Percentiles rank a stretch among this genome's conserved stretches.
Conservation (phyloP, 2,797 vertebrate genomes). For the Clarias pachynema region DNA sequence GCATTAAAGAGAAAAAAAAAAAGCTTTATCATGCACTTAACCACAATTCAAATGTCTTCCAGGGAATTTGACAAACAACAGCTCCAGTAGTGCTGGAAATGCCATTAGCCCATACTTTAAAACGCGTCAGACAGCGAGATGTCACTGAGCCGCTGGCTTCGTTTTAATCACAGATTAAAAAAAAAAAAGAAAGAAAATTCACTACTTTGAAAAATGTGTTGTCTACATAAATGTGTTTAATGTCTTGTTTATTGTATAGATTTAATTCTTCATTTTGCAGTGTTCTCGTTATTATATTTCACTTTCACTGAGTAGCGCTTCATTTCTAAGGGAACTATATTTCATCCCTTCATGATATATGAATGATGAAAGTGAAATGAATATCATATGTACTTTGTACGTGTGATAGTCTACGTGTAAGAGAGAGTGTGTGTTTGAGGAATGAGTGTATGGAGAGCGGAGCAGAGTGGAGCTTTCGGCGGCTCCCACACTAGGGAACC, state of each 20-base stretch:
- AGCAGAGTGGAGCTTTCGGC: neutral
- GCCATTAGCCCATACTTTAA: neutral
- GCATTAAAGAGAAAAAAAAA: neutral
- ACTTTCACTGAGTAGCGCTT: neutral
- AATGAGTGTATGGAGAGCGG: neutral
- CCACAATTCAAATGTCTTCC: neutral
- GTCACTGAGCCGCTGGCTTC: neutral
- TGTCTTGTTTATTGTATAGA: neutral
- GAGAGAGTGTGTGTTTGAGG: neutral
- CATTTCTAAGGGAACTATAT: neutral
- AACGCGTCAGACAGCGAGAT: neutral
- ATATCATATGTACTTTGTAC: neutral
- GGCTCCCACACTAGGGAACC: conserved; percentile 6
- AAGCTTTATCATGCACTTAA: neutral
- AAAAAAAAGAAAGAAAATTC: neutral
- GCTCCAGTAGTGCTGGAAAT: neutral
- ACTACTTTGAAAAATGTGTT: too few relatives aligned
- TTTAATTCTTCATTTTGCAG: neutral
- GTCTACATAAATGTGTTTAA: neutral
- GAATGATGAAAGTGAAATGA: neutral
- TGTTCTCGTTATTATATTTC: neutral
- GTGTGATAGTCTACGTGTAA: neutral
- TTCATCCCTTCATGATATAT: neutral
- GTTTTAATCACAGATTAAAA: neutral
- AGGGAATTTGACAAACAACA: neutral